phyloP scores from a whole-genome alignment of 1,140 invertebrate species.

The Wasmannia auropunctata region DNA sequence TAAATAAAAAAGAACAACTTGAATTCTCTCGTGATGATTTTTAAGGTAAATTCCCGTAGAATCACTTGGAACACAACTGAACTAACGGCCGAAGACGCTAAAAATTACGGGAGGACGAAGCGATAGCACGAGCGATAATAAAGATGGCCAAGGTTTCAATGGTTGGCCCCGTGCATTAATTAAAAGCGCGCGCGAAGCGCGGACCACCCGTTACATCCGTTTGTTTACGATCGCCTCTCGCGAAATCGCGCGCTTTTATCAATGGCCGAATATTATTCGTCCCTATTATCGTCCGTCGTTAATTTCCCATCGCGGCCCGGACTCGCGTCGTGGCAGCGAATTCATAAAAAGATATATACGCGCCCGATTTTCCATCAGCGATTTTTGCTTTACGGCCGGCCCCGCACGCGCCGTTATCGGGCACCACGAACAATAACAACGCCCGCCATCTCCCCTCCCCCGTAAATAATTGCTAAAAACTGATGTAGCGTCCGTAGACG shows the following conservation, averaged over 20 bases:
- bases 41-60: constrained; percentile 12
- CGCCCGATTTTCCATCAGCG: constrained; percentile 36
- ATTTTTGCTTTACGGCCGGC: constrained; percentile 51
- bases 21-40: background rate
- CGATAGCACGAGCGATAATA: background rate
- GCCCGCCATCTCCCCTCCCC: no score
- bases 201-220: constrained; percentile 61
- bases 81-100: background rate
- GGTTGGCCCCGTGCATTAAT: constrained; percentile 19
- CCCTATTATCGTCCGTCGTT: constrained; percentile 36
- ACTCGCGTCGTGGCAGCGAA: constrained; percentile 21
- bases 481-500: constrained; percentile 15
- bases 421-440: constrained; percentile 40
- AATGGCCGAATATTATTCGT: constrained; percentile 36
- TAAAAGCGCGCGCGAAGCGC: background rate
- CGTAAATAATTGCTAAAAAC: constrained; percentile 59
- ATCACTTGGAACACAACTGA: constrained; percentile 1
- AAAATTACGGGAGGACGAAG: constrained; percentile 10
- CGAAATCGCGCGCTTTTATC: constrained; percentile 51
- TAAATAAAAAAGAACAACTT: no score
- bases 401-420: constrained; percentile 30
- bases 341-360: constrained; percentile 55
- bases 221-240: constrained; percentile 37
- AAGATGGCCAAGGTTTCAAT: background rate
- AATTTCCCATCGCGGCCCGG: constrained; percentile 18